Base-by-base conservation (phyloP, 2,888 invertebrate species). In the Sphaeridia pumilis region DNA sequence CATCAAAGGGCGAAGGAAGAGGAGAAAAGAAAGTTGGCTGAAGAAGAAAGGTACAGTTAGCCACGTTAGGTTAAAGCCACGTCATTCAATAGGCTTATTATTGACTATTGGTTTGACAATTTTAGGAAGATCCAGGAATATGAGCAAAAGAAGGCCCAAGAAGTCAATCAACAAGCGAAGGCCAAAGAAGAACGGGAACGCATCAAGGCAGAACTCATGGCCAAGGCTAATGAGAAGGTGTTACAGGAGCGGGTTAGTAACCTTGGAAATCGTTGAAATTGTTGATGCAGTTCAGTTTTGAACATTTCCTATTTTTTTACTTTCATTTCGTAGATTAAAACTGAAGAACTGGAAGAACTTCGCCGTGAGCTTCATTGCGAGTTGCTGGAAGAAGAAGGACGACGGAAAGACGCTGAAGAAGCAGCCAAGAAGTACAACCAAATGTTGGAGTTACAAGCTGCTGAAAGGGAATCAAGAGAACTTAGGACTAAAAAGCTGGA, bases 31-130 rank as follows among this genome's bases (percentile, higher is more conserved):
- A 66, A 66, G 38, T 60, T 67, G 42, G 69, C 69, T 49, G 61
- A 76, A 4, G 71, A 76, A 36, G 65, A 67, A 4, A 78, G 79
- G 63, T 61, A 55, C 56, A 54, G 26, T n/a, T n/a, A n/a, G n/a
- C n/a, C n/a, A n/a, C n/a, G n/a, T n/a, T n/a, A n/a, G n/a, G n/a
- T n/a, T n/a, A n/a, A n/a, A n/a, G n/a, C n/a, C n/a, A n/a, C n/a
- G n/a, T n/a, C n/a, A n/a, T n/a, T n/a, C n/a, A n/a, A n/a, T n/a
- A n/a, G n/a, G n/a, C n/a, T n/a, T n/a, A n/a, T n/a, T n/a, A n/a
- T n/a, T n/a, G n/a, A n/a, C n/a, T n/a, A n/a, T n/a, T n/a, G n/a
- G n/a, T n/a, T n/a, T n/a, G n/a, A n/a, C n/a, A n/a, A n/a, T n/a
- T n/a, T n/a, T 38, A 64, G 64, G 20, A 56, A 57, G 50, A 58